phyloP scores from a whole-genome alignment of 2,888 invertebrate genomes.

The Meteorus colon region DNA sequence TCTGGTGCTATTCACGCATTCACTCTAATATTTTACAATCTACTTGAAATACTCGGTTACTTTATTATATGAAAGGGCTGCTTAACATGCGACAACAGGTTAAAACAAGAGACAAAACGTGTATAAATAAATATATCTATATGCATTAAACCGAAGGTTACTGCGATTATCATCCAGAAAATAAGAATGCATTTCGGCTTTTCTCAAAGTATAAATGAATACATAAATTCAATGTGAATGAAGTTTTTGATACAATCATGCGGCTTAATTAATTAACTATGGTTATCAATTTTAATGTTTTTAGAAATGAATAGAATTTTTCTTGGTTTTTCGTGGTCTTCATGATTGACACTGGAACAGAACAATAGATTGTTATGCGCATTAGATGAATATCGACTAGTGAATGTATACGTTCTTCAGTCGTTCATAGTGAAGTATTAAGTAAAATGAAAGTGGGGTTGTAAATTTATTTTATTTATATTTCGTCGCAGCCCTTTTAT shows the following conservation, averaged over 20 bases:
- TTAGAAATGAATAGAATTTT: not conserved
- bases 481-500: conserved; percentile 71
- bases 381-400: not conserved
- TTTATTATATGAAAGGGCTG: conserved; percentile 73
- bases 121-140: not conserved
- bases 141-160: conserved; percentile 43
- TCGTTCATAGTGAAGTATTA: not conserved
- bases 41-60: conserved; percentile 69
- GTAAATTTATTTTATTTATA: conserved; percentile 8
- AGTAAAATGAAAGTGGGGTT: not conserved
- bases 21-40: conserved; percentile 72
- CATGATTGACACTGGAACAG: not conserved
- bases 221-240: conserved; percentile 8
- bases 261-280: not conserved
- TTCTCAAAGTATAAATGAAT: not conserved
- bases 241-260: not conserved
- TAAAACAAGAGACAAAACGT: not conserved
- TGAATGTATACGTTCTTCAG: not conserved
- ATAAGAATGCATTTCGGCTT: not conserved
- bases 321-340: not conserved
- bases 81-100: conserved; percentile 51
- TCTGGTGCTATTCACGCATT: conserved; percentile 83
- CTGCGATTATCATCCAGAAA: not conserved
- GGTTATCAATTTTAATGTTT: not conserved
- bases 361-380: not conserved